Evolutionary conservation across 2,888 invertebrate genomes (phyloP), one percentile per base, ranked within the genome.

Genomic region (Trypoxylon attenuatum): DNA sequence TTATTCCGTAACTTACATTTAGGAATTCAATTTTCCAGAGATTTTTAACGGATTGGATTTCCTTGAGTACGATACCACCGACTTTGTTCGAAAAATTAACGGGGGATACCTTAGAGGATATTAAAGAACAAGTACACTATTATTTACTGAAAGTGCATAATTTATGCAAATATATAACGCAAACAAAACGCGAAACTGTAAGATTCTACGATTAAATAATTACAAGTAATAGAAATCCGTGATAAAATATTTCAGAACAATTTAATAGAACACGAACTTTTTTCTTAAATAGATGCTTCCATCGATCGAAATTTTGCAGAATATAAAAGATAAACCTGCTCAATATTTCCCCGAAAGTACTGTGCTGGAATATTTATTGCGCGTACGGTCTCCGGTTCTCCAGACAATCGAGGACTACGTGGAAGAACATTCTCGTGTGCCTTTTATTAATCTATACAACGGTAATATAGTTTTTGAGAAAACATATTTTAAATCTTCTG

Each of bases 361-460:
- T 0, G 29, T 77, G 2, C 27, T 84, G 10, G 79, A 82, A 42
- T 83, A 76, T 52, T 70, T 84, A 41, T 43, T 84, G 10, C 71
- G 61, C 1, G 47, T 52, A 5, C 46, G 71, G 2, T 68, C 57
- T 5, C 51, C 76, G 1, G 65, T 79, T 18, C 41, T 83, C 3
- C n/a, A 57, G 15, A 79, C 76, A 8, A n/a, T 79, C 2, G 70
- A 75, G 13, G 65, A 78, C 22, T 72, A 79, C 45, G 21, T 82
- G 3, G 33, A 56, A 4, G 46, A 68, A 1, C 76, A 68, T 19
- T 25, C 45, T 5, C 18, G 18, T 1, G 33, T 62, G 15, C 69
- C 72, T 4, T 47, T 46, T 0, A 41, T 68, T 8, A 49, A 60
- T 45, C 22, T 82, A 10, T 80, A 82, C 41, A 69, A 69, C 52